A percentile compares a stretch with the other conserved stretches of the same genome.
phyloP scores from a whole-genome alignment of 2,888 invertebrate genomes.

The Aradus depressus region DNA sequence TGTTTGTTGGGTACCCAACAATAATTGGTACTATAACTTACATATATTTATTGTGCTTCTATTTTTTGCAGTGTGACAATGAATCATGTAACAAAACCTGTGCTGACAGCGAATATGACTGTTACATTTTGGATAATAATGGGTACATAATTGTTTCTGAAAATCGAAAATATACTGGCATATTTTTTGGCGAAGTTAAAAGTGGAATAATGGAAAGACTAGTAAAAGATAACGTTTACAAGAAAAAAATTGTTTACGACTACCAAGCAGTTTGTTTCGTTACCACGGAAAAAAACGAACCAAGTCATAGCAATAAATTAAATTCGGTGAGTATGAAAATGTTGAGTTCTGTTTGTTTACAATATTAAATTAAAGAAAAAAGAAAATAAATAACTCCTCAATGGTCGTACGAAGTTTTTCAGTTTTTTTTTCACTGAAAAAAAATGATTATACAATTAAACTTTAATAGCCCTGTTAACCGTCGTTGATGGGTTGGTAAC shows the following conservation, averaged over 20 bases:
- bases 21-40: too few species aligned
- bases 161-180: slow-evolving; percentile 59
- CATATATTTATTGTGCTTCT: too few species aligned
- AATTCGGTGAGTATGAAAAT: slow-evolving; percentile 33
- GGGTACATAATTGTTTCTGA: slow-evolving; percentile 81
- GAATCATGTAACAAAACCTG: slow-evolving; percentile 39
- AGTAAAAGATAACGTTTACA: slow-evolving; percentile 63
- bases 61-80: slow-evolving; percentile 23
- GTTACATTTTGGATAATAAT: slow-evolving; percentile 88
- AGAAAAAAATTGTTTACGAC: slow-evolving; percentile 63
- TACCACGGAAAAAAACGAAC: slow-evolving; percentile 44
- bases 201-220: slow-evolving; percentile 50
- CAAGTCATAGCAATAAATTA: slow-evolving; percentile 40
- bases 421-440: background rate
- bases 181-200: slow-evolving; percentile 76
- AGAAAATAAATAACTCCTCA: background rate
- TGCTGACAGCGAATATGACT: slow-evolving; percentile 80
- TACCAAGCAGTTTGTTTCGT: slow-evolving; percentile 80
- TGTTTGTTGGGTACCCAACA: too few species aligned
- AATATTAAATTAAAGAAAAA: background rate
- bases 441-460: too few species aligned
- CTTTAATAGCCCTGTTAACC: too few species aligned
- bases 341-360: background rate
- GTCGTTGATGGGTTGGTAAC: too few species aligned
- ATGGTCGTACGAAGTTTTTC: background rate